Evolutionary conservation across 2,113 vertebrate genomes (phyloP).

Genomic region (rat (Rattus norvegicus)): DNA sequence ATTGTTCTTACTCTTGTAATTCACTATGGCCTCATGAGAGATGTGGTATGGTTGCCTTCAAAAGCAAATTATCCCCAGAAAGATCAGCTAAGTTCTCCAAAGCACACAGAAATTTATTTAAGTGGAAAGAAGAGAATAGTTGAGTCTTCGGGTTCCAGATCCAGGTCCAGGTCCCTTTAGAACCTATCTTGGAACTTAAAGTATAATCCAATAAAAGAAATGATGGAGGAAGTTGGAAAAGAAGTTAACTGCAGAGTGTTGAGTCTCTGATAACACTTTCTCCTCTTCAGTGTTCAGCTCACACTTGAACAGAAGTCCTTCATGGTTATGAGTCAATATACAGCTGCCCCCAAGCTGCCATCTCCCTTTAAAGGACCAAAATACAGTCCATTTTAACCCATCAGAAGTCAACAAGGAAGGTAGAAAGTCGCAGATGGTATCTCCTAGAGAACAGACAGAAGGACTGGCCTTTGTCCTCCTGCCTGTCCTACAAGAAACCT

Average conservation of each 20-base stretch:
- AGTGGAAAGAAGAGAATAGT: neutral
- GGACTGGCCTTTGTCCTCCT: neutral
- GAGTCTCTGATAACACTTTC: neutral
- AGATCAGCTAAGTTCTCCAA: neutral
- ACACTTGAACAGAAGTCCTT: neutral
- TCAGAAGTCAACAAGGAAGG: neutral
- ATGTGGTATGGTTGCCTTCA: neutral
- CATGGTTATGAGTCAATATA: neutral
- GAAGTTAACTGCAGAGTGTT: neutral
- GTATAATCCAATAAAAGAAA: neutral
- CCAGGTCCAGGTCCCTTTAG: neutral
- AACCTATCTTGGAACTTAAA: neutral
- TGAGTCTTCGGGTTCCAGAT: neutral
- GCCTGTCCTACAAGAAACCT: neutral
- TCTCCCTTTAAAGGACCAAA: neutral
- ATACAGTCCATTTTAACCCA: neutral
- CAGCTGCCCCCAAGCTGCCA: neutral
- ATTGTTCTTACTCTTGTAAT: neutral
- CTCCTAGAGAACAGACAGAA: neutral
- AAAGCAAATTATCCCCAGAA: slow-evolving; percentile 10
- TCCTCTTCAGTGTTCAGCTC: neutral
- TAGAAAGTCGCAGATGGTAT: neutral
- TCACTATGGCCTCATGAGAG: neutral
- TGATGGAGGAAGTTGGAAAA: neutral
- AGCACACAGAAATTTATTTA: slow-evolving; percentile 22